Percentiles rank a stretch among this genome's conserved stretches.
These are phyloP conservation scores for Neuroscelio doddi DNA, from an alignment of 2,888 invertebrate genomes.

Conservation along the genomic window DNA sequence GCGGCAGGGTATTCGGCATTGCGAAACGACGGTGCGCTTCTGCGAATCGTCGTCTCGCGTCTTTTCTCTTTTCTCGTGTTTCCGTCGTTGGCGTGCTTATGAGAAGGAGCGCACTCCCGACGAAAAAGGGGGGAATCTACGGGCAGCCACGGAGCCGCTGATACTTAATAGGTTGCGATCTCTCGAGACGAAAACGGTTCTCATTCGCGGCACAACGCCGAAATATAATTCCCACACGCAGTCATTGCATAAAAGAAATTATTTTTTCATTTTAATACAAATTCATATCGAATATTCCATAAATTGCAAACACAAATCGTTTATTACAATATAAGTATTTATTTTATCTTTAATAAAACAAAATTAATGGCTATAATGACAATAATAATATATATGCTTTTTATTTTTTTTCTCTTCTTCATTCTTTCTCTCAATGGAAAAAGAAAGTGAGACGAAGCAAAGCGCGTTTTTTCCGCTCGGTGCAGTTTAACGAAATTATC, in stretches of 20 bases:
- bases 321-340: too few relatives aligned
- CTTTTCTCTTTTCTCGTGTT: conserved; percentile 46
- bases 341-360: too few relatives aligned
- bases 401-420: too few relatives aligned
- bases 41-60: conserved; percentile 34
- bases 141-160: conserved; percentile 49
- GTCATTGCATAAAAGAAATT: too few relatives aligned
- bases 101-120: conserved; percentile 9
- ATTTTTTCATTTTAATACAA: too few relatives aligned
- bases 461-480: conserved; percentile 8
- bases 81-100: conserved; percentile 15
- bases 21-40: conserved; percentile 41
- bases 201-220: too few relatives aligned
- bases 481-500: conserved; percentile 47
- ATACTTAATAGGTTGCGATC: conserved; percentile 54
- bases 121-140: conserved; percentile 46
- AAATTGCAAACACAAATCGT: too few relatives aligned
- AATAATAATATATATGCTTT: too few relatives aligned
- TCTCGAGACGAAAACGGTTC: conserved; percentile 50
- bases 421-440: too few relatives aligned
- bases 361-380: too few relatives aligned
- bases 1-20: conserved; percentile 12
- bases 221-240: too few relatives aligned
- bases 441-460: neutral
- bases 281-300: too few relatives aligned